Evolutionary conservation across 2,888 invertebrate species (phyloP).

Genomic region (Drosophila fungiperda): DNA sequence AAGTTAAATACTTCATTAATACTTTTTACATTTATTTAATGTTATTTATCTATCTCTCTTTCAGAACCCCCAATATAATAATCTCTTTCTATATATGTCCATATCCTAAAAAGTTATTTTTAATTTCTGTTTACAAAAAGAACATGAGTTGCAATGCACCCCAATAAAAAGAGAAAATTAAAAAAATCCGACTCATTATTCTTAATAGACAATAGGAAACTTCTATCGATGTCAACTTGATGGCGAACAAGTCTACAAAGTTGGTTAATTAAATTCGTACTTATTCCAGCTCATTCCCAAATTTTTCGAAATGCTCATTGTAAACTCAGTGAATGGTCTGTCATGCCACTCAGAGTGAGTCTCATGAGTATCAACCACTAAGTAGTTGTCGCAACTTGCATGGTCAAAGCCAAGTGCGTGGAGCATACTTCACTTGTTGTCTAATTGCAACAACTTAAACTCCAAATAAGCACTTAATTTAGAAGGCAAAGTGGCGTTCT

Average conservation of each 20-base stretch:
- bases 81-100: not conserved
- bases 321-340: conserved; percentile 14
- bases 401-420: conserved; percentile 56
- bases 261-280: conserved; percentile 41
- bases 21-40: not conserved
- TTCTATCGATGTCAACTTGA: conserved; percentile 33
- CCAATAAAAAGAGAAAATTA: not conserved
- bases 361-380: conserved; percentile 23
- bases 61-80: too few relatives aligned
- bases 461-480: conserved; percentile 78
- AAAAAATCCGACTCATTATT: not conserved
- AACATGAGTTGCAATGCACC: not conserved
- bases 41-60: not conserved
- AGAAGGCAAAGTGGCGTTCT: conserved; percentile 70
- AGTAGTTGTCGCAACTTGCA: conserved; percentile 40
- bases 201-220: not conserved
- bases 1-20: not conserved
- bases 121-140: too few relatives aligned
- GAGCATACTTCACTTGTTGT: conserved; percentile 57
- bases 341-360: conserved; percentile 8
- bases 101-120: not conserved
- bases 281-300: not conserved
- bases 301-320: conserved; percentile 4
- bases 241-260: conserved; percentile 44
- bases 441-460: conserved; percentile 76